Base-by-base conservation (phyloP, 2,797 vertebrate species). In the Antennarius maculatus region DNA sequence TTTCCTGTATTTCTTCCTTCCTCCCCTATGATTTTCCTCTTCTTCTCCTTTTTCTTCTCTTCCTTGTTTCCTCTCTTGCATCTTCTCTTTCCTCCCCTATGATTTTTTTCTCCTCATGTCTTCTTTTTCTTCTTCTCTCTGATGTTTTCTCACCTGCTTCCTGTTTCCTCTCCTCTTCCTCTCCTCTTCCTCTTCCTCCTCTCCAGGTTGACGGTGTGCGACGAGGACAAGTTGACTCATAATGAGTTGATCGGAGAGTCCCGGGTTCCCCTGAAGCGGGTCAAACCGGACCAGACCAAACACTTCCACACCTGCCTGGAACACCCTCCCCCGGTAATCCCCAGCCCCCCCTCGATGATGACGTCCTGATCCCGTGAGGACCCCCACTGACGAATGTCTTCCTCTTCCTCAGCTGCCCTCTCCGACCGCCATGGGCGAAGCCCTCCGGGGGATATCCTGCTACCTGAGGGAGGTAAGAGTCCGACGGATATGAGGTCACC, bases 221-320 rank as follows among this genome's bases (percentile, higher is more conserved):
- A 96, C 2, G 95, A 96, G 74, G 95, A 96, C 79, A 96, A 95
- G 79, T 72, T 96, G 88, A 95, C 95, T 83, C 95, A 96, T 83
- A 96, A 96, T 10, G 95, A 96, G 86, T 92, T 96, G 67, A 96
- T 96, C 0, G 95, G 95, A 13, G 95, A 96, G 70, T 95, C 94
- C 1, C 84, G 95, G 0, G 93, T 96, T 16, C 91, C 95, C 7
- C 91, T 96, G 59, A 94, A 94, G 51, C 91, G 95, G 4, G 88
- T 96, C 41, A 95, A 94, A 84, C 92, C 93, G 1, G 84, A 93
- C 59, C 93, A 94, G 88, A 93, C 87, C 2, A 95, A 95, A 74
- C 94, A 92, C 31, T 96, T 94, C 88, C 93, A 93, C 86, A 93
- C 95, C 80, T 95, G 94, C 61, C 91, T 96, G 67, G 95, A 96